Base-by-base conservation (phyloP, 2,797 vertebrate genomes). In the Tokudaia tokunoshimensis region DNA sequence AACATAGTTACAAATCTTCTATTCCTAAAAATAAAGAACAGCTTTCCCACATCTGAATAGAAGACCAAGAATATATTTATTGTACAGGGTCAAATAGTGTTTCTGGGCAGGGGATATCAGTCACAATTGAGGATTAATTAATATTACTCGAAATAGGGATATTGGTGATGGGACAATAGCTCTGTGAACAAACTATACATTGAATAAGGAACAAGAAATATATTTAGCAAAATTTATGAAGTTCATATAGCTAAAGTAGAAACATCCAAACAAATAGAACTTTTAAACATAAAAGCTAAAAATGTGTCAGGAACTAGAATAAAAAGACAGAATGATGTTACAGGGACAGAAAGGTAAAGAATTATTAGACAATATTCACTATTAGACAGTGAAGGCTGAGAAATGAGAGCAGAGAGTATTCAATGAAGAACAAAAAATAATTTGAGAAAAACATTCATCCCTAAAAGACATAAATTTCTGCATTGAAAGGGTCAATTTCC, bases 351-450 rank as follows among this genome's bases (percentile, higher is more conserved):
- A 59, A 82, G 15, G 13, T 76, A 76, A 76, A 88, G 24, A 44
- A 76, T 84, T 82, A 67, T 86, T 65, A 65, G 34, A 95, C 31
- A 2, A 81, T 94, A 3, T 78, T n/a, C 26, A 87, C 52, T 2
- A 86, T 87, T 90, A 83, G 87, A 91, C 11, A 52, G 80, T 0
- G 14, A 82, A 59, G 12, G 22, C 85, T 88, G 83, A 94, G 26
- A 52, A 78, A 85, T 59, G 57, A 29, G 61, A 3, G 88, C 55
- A 61, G 72, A 91, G 79, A 84, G 74, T 93, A 76, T 75, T 4
- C 63, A 59, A 10, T 75, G 50, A 93, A 94, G n/a, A 94, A 89
- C 31, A 89, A 92, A 93, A 86, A 92, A 89, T 76, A 81, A 76
- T 85, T 41, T 37, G 57, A 88, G 70, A 82, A 85, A 85, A 85